Conservation (phyloP, 2,113 vertebrate species). For the Aspidoscelis tigris region DNA sequence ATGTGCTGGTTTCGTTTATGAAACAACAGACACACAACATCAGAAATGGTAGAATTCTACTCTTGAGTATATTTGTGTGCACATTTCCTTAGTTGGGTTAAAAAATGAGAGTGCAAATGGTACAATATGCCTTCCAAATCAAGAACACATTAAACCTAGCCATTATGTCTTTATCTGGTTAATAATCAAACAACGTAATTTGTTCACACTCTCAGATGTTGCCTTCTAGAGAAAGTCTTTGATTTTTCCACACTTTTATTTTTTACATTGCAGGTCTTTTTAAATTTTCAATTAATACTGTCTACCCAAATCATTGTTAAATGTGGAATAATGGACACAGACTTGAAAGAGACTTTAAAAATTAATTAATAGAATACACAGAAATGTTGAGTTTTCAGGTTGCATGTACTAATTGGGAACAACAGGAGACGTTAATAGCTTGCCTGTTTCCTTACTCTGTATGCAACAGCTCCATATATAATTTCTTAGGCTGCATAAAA, state of each 20-base stretch:
- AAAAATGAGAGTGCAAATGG: not conserved
- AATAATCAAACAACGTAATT: not conserved
- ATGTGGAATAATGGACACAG: not conserved
- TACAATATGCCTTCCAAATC: not conserved
- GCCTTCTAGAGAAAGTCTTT: fast-evolving
- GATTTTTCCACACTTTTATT: fast-evolving
- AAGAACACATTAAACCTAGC: not conserved
- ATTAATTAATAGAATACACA: not conserved
- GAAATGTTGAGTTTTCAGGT: not conserved
- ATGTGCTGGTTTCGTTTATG: conserved; percentile 21
- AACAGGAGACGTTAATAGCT: not conserved
- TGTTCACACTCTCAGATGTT: not conserved
- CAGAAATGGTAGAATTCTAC: not conserved
- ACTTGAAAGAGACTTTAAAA: not conserved
- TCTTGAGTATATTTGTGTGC: not conserved
- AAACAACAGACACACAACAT: conserved; percentile 24
- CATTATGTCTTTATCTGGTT: not conserved
- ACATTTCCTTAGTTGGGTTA: fast-evolving
- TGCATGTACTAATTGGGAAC: fast-evolving
- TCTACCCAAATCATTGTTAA: not conserved
- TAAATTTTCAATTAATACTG: not conserved
- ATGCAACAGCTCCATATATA: not conserved
- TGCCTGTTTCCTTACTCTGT: not conserved
- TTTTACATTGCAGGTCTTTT: not conserved
- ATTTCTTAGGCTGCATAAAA: not conserved